phyloP scores from a whole-genome alignment of 1,140 invertebrate species.

The Cryptotermes secundus region DNA sequence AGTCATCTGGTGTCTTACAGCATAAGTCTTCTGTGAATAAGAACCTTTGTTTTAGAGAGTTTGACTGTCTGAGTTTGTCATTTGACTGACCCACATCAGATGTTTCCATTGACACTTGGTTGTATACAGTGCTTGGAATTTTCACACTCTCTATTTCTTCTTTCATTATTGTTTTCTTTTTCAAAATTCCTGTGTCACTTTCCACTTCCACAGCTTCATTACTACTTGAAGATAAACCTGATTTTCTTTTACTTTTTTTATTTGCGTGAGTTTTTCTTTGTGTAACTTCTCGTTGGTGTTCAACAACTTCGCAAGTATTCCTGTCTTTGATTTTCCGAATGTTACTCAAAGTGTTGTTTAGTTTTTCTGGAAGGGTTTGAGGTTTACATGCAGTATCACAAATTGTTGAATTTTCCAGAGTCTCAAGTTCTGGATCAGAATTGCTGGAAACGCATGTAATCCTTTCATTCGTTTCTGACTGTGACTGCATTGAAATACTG shows the following conservation, averaged over 20 bases:
- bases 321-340: conserved; percentile 24
- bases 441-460: neutral
- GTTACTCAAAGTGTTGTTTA: neutral
- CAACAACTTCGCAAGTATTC: conserved; percentile 21
- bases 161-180: neutral
- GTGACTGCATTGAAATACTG: neutral
- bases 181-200: neutral
- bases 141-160: neutral
- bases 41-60: neutral
- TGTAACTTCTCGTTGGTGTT: conserved; percentile 1
- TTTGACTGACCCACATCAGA: neutral
- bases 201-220: neutral
- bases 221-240: neutral
- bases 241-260: neutral
- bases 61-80: neutral
- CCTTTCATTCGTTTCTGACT: neutral
- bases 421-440: neutral
- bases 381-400: neutral
- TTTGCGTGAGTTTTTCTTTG: neutral
- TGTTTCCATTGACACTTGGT: neutral
- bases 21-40: neutral
- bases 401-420: neutral
- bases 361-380: conserved; percentile 2
- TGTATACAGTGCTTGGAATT: neutral
- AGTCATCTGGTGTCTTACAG: neutral